Evolutionary conservation across 2,113 vertebrate genomes (phyloP), one percentile per base, ranked within the genome.

Genomic region (Eulemur rufifrons): DNA sequence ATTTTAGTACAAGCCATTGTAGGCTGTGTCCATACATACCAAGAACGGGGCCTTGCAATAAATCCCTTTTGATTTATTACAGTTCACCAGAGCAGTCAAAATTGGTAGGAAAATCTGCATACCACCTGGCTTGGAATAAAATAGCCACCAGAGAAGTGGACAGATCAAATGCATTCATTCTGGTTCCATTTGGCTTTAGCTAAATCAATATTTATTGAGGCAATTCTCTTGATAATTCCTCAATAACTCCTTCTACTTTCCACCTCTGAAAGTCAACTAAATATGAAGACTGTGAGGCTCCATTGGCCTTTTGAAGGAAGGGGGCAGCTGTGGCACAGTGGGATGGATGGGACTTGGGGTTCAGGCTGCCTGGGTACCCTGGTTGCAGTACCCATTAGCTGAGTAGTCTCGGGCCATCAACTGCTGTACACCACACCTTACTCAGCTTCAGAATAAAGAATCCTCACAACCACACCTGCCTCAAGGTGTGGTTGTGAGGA

Each of bases 61-160:
- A 73, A 47, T 45, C 63, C n/a, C 39, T 7, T 23, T 32, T 80
- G 84, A 92, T 76, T 77, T 56, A 92, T 59, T 56, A 39, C 37
- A 56, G 5, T 68, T 77, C 82, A 77, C 37, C 66, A 89, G 66
- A 89, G 42, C 34, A 64, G 80, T 86, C 52, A 71, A 54, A 88
- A 34, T n/a, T 3, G 80, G 13, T 69, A 78, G 37, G 66, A 76
- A 94, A 63, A 82, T 56, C 73, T 68, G 34, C 84, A 77, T 50
- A 69, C 91, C 64, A 74, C 83, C 77, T 81, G 83, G 54, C 54
- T 63, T 76, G 50, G 29, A 74, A 82, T 86, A 63, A 66, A 94
- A 64, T 32, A 74, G 50, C 61, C 63, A 45, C 69, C 54, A 37
- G 34, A 45, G n/a, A 94, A 47, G 59, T n/a, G 27, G 66, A 59